phyloP scores from a whole-genome alignment of 2,797 vertebrate genomes.

The Cossypha dichroa region DNA sequence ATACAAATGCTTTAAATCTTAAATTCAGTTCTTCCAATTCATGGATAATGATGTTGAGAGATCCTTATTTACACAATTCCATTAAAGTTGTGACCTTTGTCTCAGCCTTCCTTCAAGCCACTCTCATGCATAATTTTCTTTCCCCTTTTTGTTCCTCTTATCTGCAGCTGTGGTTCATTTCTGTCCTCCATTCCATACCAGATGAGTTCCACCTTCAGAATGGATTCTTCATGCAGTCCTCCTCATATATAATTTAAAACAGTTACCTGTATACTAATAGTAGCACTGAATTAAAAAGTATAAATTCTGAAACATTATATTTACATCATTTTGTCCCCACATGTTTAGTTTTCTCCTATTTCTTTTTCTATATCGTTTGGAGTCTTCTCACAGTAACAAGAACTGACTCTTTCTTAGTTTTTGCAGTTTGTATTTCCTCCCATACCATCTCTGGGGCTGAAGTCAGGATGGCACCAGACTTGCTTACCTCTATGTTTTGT shows the following conservation, averaged over 20 bases:
- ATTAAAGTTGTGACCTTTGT: neutral
- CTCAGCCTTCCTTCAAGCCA: neutral
- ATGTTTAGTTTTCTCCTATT: neutral
- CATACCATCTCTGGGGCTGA: neutral
- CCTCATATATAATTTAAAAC: neutral
- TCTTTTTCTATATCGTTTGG: neutral
- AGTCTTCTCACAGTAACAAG: accelerated
- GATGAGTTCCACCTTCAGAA: neutral
- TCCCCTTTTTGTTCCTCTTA: neutral
- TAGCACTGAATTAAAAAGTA: neutral
- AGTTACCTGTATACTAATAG: neutral
- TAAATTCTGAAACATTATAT: neutral
- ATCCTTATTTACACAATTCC: neutral
- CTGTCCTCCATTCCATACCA: neutral
- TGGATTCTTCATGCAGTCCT: neutral
- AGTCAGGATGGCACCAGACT: neutral
- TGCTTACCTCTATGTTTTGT: neutral
- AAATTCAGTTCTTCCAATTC: neutral
- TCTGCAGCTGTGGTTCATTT: neutral
- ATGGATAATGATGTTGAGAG: neutral
- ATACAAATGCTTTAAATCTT: neutral
- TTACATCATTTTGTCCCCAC: neutral
- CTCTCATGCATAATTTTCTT: neutral
- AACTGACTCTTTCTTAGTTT: neutral
- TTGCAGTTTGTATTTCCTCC: neutral